Evolutionary conservation across 2,113 vertebrate genomes (phyloP).

Genomic region (Brachyhypopomus occidentalis): DNA sequence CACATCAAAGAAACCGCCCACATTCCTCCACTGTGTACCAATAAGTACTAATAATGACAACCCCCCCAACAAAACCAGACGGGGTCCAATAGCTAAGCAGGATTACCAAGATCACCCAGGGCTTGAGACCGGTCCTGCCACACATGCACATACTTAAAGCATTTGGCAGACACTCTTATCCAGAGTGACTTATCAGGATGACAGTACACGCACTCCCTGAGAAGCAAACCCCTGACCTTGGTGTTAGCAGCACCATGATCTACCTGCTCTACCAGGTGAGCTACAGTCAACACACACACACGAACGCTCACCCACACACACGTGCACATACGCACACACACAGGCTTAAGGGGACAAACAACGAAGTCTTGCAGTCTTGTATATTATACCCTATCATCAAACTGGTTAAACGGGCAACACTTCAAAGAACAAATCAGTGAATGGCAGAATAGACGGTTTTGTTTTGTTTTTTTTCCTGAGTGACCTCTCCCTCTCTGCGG

Average conservation of each 20-base stretch:
- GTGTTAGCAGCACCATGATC: no score
- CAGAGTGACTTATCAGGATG: no score
- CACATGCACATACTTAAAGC: conserved; percentile 62
- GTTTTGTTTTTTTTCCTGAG: background rate
- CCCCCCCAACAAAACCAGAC: conserved; percentile 80
- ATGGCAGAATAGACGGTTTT: conserved; percentile 42
- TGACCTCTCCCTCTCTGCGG: conserved; percentile 48
- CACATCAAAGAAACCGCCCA: conserved; percentile 80
- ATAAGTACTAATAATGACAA: conserved; percentile 84
- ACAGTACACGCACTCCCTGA: no score
- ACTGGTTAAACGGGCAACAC: background rate
- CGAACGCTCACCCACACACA: no score
- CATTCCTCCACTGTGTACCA: conserved; percentile 84
- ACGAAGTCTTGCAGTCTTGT: no score
- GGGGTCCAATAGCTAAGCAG: conserved; percentile 78
- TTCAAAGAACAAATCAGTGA: background rate
- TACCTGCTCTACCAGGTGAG: conserved; percentile 16
- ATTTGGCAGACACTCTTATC: no score
- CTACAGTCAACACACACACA: no score
- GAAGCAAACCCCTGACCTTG: no score
- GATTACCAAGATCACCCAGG: conserved; percentile 76
- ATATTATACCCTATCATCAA: no score
- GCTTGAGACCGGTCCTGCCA: conserved; percentile 77
- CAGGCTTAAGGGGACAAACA: no score
- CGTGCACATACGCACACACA: no score